Evolutionary conservation across 2,888 invertebrate genomes (phyloP), one percentile per base, ranked within the genome.

Genomic region (Ganaspis brasiliensis): DNA sequence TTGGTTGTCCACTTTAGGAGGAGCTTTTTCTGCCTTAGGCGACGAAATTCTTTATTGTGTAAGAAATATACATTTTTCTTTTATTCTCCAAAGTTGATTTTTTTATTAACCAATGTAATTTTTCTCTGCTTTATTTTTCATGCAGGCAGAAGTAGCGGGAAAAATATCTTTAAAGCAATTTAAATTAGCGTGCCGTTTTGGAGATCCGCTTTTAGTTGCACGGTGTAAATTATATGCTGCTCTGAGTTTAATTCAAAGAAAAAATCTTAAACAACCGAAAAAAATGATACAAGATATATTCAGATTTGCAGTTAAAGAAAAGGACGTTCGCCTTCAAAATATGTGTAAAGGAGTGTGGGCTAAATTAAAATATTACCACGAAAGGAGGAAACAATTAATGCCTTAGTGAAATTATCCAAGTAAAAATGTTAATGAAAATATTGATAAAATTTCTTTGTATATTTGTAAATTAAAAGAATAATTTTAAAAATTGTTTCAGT

Each of bases 1-100:
- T 19, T 98, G 98, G 98, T 92, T 99, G 26, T 99, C 98, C 21
- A 99, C 99, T 0, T 93, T 99, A 16, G 99, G 99, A 2, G 99
- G 99, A 63, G 99, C 98, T 1, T 99, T 97, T 91, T 99, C 99
- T 1, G 97, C 98, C 0, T 93, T 99, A 73, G 99, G 99, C 1
- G 98, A 99, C 89, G 95, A 96, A 87, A 96, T 96, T 91, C 92
- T 93, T 73, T 92, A 94, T 87, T 97, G 96, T 92, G 97, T 96
- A 93, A 93, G 95, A 78, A 78, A 78, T 73, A 16, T n/a, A 40
- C 8, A 56, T 57, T 6, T 31, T 40, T 21, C 26, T 40, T 26
- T 40, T 63, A 16, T 37, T 19, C 35, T n/a, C n/a, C n/a, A 71
- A 61, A 40, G 26, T 45, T 21, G 19, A 55, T 55, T 55, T 21